phyloP scores from a whole-genome alignment of 37 sponge, comb jelly and placozoan species.

The Spongilla lacustris region DNA sequence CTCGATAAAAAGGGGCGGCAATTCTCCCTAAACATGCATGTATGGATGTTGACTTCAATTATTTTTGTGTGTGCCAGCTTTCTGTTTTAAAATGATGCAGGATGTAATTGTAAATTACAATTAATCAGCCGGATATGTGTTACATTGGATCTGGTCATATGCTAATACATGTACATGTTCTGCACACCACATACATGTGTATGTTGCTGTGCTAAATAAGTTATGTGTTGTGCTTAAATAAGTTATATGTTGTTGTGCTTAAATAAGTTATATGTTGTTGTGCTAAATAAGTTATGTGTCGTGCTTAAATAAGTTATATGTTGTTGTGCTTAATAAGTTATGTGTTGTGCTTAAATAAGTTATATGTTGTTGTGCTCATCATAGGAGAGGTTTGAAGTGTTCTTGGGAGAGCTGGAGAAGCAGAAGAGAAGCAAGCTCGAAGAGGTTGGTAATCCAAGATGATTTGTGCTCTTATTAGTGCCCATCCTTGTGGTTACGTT shows the following conservation, averaged over 20 bases:
- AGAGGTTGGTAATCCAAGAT: slow-evolving; percentile 26
- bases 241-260: background rate
- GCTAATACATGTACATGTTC: no score
- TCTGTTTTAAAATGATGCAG: no score
- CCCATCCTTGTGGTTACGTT: background rate
- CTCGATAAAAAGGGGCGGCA: no score
- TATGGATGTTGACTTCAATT: no score
- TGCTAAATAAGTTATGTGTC: background rate
- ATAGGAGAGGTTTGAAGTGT: slow-evolving; percentile 64
- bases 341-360: no score
- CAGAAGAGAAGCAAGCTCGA: slow-evolving; percentile 45
- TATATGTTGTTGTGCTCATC: background rate
- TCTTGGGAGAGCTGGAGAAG: slow-evolving; percentile 60
- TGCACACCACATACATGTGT: no score
- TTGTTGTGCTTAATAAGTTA: background rate
- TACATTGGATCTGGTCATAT: no score
- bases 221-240: background rate
- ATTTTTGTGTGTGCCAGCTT: no score
- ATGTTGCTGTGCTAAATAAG: background rate
- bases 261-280: background rate
- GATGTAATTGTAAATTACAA: no score
- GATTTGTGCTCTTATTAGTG: background rate
- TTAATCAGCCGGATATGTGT: no score
- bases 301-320: background rate
- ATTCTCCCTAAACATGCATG: no score